Evolutionary conservation across 2,888 invertebrate genomes (phyloP), one percentile per base, ranked within the genome.

Genomic region (Ornithoptera priamus): DNA sequence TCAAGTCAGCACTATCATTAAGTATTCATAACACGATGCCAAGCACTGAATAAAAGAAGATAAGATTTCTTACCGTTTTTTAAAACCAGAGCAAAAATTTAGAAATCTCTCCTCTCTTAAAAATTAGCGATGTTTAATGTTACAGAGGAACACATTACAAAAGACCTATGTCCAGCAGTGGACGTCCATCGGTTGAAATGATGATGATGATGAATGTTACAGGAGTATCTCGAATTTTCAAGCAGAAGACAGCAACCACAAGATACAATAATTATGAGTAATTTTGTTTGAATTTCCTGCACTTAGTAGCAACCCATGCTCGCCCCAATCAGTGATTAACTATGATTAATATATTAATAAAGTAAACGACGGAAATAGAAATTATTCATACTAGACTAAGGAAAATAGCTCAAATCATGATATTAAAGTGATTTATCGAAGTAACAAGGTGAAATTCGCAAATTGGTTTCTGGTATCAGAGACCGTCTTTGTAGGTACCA

Each of bases 221-320:
- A 60, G 20, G 1, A 0, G 3, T 53, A 18, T 53, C 5, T 12
- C n/a, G 18, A 53, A 53, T n/a, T 18, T 53, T 46, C 12, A 42
- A 12, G 12, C 15, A 15, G 46, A 15, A 46, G 15, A 46, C 0
- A 53, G 53, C 18, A 18, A n/a, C n/a, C 18, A 5, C 8, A 53
- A n/a, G 6, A 53, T 12, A n/a, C 53, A 18, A 53, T n/a, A n/a
- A 2, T 50, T 18, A 53, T 56, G 56, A 53, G 67, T 30, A 62
- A 70, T 64, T 66, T 39, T 60, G 56, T 60, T 67, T 64, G 15
- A 22, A 70, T 67, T 70, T 70, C 67, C 67, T 63, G 50, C 39
- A 58, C 56, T 30, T 39, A 53, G 42, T 56, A 46, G 22, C 58
- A 62, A 65, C 69, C 68, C 22, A 39, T 56, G 46, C 57, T 53